These are phyloP conservation scores for Macaca mulatta DNA, from an alignment of 2,113 vertebrate genomes.

Conservation along the genomic window DNA sequence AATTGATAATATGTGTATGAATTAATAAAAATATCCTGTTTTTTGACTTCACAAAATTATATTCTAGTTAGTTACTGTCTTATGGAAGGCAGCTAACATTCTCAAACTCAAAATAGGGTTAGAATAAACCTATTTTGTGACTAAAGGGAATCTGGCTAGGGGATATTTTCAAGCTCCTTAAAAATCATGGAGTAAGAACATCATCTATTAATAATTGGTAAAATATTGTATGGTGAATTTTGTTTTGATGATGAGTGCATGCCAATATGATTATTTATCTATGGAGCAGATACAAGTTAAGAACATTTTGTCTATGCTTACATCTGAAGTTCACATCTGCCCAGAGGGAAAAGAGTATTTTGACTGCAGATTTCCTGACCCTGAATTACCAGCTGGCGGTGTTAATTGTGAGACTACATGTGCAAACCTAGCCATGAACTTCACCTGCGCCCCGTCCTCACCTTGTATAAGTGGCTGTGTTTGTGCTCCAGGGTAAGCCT, in stretches of 20 bases:
- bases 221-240: neutral
- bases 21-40: neutral
- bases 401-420: slow-evolving; percentile 94
- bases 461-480: slow-evolving; percentile 95
- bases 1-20: neutral
- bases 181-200: neutral
- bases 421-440: slow-evolving; percentile 97
- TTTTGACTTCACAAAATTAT: slow-evolving; percentile 25
- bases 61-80: neutral
- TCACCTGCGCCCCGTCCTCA: slow-evolving; percentile 94
- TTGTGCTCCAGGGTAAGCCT: slow-evolving; percentile 93
- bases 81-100: neutral
- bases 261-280: neutral
- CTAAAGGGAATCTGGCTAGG: neutral
- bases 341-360: slow-evolving; percentile 95
- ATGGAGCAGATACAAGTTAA: neutral
- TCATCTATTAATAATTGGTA: neutral
- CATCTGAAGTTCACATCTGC: slow-evolving; percentile 86
- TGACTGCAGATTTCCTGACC: slow-evolving; percentile 92
- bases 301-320: slow-evolving; percentile 66
- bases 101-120: slow-evolving; percentile 11
- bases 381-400: slow-evolving; percentile 88
- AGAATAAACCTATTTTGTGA: neutral
- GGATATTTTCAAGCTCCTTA: neutral
- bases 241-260: neutral